phyloP scores from a whole-genome alignment of 2,113 vertebrate genomes.

The Tricholaema leucomelas region DNA sequence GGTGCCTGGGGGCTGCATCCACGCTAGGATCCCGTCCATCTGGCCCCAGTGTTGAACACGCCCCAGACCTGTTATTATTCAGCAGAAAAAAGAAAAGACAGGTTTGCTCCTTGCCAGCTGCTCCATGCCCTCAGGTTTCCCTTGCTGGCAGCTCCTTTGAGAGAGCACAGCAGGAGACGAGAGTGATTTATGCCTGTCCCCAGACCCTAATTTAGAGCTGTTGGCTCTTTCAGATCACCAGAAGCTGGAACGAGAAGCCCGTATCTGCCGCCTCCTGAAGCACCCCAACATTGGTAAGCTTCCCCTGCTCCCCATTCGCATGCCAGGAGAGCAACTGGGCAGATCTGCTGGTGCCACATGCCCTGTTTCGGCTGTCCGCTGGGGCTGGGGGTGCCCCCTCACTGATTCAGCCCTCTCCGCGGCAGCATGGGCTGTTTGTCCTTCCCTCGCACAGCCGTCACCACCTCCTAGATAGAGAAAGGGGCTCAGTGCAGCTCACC shows the following conservation, averaged over 20 bases:
- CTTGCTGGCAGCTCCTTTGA: neutral
- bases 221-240: conserved; percentile 86
- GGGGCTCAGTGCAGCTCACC: rapidly evolving
- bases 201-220: neutral
- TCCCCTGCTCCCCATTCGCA: rapidly evolving
- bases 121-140: neutral
- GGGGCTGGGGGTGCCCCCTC: rapidly evolving
- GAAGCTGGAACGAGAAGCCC: conserved; percentile 94
- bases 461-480: neutral
- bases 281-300: conserved; percentile 92
- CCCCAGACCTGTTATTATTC: rapidly evolving
- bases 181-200: neutral
- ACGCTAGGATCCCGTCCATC: neutral
- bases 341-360: rapidly evolving
- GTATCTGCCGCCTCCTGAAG: conserved; percentile 94
- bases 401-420: neutral
- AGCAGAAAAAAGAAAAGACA: neutral
- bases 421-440: neutral
- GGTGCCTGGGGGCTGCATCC: neutral
- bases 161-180: neutral
- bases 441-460: rapidly evolving
- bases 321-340: neutral
- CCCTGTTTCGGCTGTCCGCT: neutral
- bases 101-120: neutral
- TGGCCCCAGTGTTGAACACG: neutral